Evolutionary conservation across 2,113 vertebrate species (phyloP), one percentile per base, ranked within the genome.

Genomic region (Scolopax mira): DNA sequence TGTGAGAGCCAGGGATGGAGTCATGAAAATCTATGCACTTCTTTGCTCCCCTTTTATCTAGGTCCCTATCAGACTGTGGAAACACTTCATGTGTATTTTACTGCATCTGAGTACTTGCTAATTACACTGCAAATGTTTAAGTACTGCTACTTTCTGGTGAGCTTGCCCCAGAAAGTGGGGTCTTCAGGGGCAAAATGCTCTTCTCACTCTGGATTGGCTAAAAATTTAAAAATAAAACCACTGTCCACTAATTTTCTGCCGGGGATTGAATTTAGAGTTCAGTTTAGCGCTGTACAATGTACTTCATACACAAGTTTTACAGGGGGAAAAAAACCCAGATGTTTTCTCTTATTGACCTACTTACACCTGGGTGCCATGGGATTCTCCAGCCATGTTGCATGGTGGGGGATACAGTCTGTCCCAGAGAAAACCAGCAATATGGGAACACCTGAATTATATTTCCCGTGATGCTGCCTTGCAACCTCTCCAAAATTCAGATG

Each of bases 281-380:
- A 44, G 11, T 66, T 52, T 58, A 86, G 30, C 1, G 1, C 30
- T 27, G 15, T 39, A 23, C 16, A 39, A 48, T 17, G 41, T 73
- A 28, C 16, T 74, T 58, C 31, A 30, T 14, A 52, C 14, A 30
- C n/a, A 86, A 54, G 49, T 19, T 85, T 90, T 79, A 67, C 1
- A 1, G 41, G 3, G 7, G 5, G 6, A 1, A 2, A 1, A 16
- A 1, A 16, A 13, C n/a, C n/a, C n/a, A 67, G 10, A 18, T 10
- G 6, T 42, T 79, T 79, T 60, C 85, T 94, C 22, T 18, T 88
- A 28, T 21, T 85, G 82, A 62, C 57, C 72, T 75, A 27, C 21
- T 79, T 91, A 49, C 16, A 54, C 10, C 44, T 30, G 57, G n/a
- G 15, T 37, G 57, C 57, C 25, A 9, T 70, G 27, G 79, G 70